Evolutionary conservation across 23 tunicate species (phyloP).

Genomic region (Trididemnum nubilum): DNA sequence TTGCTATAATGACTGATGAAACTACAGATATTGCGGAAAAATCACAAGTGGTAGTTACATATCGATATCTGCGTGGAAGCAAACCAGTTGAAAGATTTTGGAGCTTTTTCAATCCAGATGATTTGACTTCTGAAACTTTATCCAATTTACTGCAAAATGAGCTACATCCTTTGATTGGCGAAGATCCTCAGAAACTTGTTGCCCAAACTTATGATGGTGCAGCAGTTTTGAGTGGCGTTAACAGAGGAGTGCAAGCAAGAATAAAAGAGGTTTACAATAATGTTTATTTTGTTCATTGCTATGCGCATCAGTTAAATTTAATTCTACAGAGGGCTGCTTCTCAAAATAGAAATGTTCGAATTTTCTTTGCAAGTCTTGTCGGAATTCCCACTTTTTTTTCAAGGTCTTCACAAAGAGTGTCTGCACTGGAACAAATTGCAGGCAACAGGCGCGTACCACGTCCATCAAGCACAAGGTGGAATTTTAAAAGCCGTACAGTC

Average conservation of each 20-base stretch:
- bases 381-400: constrained; percentile 33
- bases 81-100: constrained; percentile 25
- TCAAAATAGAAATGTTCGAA: neutral
- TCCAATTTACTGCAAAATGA: constrained; percentile 7
- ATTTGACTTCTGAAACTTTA: constrained; percentile 14
- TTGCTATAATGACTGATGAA: constrained; percentile 33
- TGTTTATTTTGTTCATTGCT: constrained; percentile 27
- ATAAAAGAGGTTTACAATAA: constrained; percentile 33
- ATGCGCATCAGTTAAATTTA: constrained; percentile 26
- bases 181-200: neutral
- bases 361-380: neutral
- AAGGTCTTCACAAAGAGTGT: constrained; percentile 7
- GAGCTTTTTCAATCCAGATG: constrained; percentile 33
- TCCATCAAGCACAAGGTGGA: constrained; percentile 36
- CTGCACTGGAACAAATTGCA: neutral
- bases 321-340: constrained; percentile 10
- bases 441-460: neutral
- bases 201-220: constrained; percentile 49
- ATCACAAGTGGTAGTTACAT: constrained; percentile 20
- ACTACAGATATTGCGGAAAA: constrained; percentile 36
- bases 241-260: constrained; percentile 34
- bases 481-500: constrained; percentile 16
- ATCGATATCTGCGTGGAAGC: neutral
- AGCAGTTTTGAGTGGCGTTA: constrained; percentile 14
- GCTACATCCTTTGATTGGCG: neutral